These are phyloP conservation scores for Zoanthus sansibaricus DNA, from an alignment of 92 coral and sea anemone species.

Conservation along the genomic window DNA sequence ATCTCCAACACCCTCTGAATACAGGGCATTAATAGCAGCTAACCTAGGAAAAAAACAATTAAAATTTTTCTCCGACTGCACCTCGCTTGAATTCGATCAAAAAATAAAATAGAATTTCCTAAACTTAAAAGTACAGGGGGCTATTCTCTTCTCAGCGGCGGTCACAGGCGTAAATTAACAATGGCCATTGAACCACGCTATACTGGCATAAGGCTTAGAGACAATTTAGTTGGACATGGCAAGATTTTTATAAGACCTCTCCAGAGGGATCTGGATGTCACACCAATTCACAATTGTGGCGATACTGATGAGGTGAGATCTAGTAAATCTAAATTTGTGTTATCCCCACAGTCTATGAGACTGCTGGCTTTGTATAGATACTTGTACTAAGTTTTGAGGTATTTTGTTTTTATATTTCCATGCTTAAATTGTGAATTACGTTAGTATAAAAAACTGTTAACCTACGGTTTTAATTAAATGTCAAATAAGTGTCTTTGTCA, in stretches of 20 bases:
- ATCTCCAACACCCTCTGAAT: conserved; percentile 15
- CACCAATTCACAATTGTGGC: conserved; percentile 31
- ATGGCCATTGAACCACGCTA: background rate
- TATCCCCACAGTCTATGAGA: conserved; percentile 32
- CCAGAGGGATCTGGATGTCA: conserved; percentile 34
- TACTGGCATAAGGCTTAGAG: conserved; percentile 1
- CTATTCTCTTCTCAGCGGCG: conserved; percentile 28
- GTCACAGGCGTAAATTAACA: conserved; percentile 7
- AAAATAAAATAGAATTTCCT: background rate
- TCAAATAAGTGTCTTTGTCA: conserved; percentile 23
- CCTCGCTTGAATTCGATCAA: conserved; percentile 9
- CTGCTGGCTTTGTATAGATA: background rate
- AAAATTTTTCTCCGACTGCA: conserved; percentile 20
- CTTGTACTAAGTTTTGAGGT: conserved; percentile 18
- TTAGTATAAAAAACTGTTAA: conserved; percentile 16
- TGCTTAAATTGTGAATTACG: background rate
- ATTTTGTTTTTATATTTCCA: conserved; percentile 21
- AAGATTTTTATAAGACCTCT: conserved; percentile 28
- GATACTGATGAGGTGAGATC: conserved; percentile 37
- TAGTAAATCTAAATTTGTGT: conserved; percentile 24
- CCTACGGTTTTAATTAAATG: conserved; percentile 37
- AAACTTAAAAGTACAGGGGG: conserved; percentile 19
- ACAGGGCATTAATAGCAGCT: conserved; percentile 18
- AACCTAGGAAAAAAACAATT: conserved; percentile 27
- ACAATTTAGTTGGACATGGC: background rate